Evolutionary conservation across 2,888 invertebrate genomes (phyloP).

Genomic region (Scelioninae gen. 1): DNA sequence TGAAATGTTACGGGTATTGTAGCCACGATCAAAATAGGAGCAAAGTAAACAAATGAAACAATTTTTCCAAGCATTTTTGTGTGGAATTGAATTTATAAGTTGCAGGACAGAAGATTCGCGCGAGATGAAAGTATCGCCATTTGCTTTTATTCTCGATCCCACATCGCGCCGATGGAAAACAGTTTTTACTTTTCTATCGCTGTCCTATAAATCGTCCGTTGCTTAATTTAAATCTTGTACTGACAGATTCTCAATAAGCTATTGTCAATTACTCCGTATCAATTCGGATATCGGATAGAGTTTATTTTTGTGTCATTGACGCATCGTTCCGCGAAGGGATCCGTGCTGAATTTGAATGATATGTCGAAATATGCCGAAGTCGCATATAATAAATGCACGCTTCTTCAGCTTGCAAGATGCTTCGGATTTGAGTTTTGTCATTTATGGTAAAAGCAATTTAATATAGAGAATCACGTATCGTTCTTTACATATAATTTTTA

Average conservation of each 20-base stretch:
- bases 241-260: slow-evolving; percentile 80
- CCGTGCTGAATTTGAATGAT: slow-evolving; percentile 54
- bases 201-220: slow-evolving; percentile 71
- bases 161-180: slow-evolving; percentile 17
- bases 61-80: slow-evolving; percentile 51
- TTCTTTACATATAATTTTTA: not conserved
- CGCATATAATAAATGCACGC: slow-evolving; percentile 29
- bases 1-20: slow-evolving; percentile 46
- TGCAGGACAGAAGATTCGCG: slow-evolving; percentile 37
- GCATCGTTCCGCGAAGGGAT: slow-evolving; percentile 67
- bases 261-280: slow-evolving; percentile 80
- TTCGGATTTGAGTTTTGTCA: slow-evolving; percentile 26
- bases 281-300: slow-evolving; percentile 73
- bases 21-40: slow-evolving; percentile 3
- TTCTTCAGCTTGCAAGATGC: slow-evolving; percentile 21
- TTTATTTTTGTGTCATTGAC: slow-evolving; percentile 80
- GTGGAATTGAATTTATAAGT: slow-evolving; percentile 67
- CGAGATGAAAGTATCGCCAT: slow-evolving; percentile 45
- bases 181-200: slow-evolving; percentile 46
- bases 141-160: slow-evolving; percentile 37
- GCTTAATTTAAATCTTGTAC: slow-evolving; percentile 76
- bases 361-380: slow-evolving; percentile 37
- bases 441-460: slow-evolving; percentile 18
- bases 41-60: slow-evolving; percentile 32
- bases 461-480: not conserved